Evolutionary conservation across 1,140 invertebrate genomes (phyloP).

Genomic region (Palaemon carinicauda): DNA sequence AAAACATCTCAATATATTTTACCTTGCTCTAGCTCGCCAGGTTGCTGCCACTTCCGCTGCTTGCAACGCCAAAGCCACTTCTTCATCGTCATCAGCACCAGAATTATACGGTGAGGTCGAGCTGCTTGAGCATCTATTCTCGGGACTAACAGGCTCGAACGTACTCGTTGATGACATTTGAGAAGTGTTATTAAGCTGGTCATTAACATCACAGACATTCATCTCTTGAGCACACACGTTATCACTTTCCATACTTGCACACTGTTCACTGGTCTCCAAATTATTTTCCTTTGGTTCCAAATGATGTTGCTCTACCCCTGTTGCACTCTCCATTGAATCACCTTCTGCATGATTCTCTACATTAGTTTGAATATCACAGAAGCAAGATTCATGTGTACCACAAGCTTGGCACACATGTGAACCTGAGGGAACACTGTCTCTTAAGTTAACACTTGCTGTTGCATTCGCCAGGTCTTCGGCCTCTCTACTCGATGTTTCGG

Average conservation of each 20-base stretch:
- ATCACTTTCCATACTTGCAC: not conserved
- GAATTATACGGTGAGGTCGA: constrained; percentile 82
- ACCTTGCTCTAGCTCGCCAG: constrained; percentile 82
- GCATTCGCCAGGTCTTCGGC: not conserved
- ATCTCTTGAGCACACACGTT: not conserved
- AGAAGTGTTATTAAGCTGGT: not conserved
- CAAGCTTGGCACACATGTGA: not conserved
- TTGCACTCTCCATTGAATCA: not conserved
- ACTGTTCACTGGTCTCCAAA: too few relatives aligned
- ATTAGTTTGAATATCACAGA: not conserved
- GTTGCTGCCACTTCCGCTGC: constrained; percentile 83
- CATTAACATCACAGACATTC: too few relatives aligned
- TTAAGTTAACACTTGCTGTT: not conserved
- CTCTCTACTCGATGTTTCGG: not conserved
- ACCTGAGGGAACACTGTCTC: not conserved
- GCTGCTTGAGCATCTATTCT: constrained; percentile 61
- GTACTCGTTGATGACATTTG: not conserved
- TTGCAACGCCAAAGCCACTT: constrained; percentile 85
- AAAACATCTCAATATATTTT: not conserved
- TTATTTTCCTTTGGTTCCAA: too few relatives aligned
- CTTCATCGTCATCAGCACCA: constrained; percentile 86
- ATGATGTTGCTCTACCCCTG: too few relatives aligned
- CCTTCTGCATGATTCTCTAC: not conserved
- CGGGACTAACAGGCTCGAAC: not conserved
- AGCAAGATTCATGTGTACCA: not conserved